Evolutionary conservation across 2,797 vertebrate genomes (phyloP).

Genomic region (Selene dorsalis): DNA sequence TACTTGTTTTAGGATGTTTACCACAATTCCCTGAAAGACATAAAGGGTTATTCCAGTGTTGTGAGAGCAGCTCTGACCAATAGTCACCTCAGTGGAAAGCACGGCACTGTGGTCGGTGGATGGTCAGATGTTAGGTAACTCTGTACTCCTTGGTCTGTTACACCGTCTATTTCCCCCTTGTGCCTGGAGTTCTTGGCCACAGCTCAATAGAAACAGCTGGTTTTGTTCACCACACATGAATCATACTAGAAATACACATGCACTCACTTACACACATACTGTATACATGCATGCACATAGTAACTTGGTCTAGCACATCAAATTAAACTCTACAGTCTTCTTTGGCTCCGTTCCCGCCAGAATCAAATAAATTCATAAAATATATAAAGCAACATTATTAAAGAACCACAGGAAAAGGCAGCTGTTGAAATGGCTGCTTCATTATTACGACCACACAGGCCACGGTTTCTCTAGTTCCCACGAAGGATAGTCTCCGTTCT

Average conservation of each 20-base stretch:
- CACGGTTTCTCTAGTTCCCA: constrained; percentile 71
- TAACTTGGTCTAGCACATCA: constrained; percentile 57
- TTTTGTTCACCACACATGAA: constrained; percentile 80
- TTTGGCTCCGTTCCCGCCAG: constrained; percentile 65
- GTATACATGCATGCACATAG: constrained; percentile 47
- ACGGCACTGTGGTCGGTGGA: constrained; percentile 48
- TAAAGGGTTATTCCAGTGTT: constrained; percentile 27
- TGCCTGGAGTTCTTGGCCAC: constrained; percentile 65
- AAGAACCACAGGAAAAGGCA: constrained; percentile 72
- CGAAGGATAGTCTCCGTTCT: constrained; percentile 59
- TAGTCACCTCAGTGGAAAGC: constrained; percentile 46
- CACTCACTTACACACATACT: constrained; percentile 59
- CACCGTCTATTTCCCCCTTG: constrained; percentile 47
- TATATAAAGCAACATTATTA: constrained; percentile 74
- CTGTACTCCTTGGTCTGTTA: constrained; percentile 52
- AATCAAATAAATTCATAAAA: constrained; percentile 76
- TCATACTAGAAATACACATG: constrained; percentile 64
- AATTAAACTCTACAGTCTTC: constrained; percentile 64
- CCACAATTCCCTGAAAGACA: constrained; percentile 6
- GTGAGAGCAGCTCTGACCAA: constrained; percentile 44
- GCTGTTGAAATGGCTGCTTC: constrained; percentile 70
- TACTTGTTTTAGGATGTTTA: constrained; percentile 2
- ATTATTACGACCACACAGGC: constrained; percentile 74
- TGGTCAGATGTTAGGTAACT: constrained; percentile 67
- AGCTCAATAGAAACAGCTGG: constrained; percentile 80